phyloP scores from a whole-genome alignment of 1,140 invertebrate species.

The Mya arenaria region DNA sequence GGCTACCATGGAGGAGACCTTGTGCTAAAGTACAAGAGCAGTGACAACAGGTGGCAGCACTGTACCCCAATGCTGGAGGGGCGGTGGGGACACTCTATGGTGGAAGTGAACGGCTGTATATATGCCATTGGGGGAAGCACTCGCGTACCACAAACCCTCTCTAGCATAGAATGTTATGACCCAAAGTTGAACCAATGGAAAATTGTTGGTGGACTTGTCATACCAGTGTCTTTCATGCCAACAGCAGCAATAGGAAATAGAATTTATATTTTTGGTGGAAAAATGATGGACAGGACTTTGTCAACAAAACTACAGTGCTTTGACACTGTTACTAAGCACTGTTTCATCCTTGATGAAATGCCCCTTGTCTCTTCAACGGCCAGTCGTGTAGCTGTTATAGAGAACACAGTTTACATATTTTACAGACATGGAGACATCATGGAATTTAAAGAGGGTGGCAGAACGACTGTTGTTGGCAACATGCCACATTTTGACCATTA shows the following conservation, averaged over 20 bases:
- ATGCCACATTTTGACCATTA: slow-evolving; percentile 54
- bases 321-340: slow-evolving; percentile 21
- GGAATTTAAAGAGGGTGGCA: slow-evolving; percentile 16
- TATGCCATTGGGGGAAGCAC: slow-evolving; percentile 46
- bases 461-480: slow-evolving; percentile 8
- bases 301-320: slow-evolving; percentile 51
- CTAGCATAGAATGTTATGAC: slow-evolving; percentile 49
- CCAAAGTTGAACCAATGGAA: slow-evolving; percentile 19
- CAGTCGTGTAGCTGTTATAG: slow-evolving; percentile 36
- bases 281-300: slow-evolving; percentile 15
- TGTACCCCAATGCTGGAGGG: slow-evolving; percentile 32
- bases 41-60: slow-evolving; percentile 48
- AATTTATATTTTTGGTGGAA: slow-evolving; percentile 53
- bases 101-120: slow-evolving; percentile 1
- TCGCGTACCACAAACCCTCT: slow-evolving; percentile 15
- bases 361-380: slow-evolving; percentile 30
- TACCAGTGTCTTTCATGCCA: slow-evolving; percentile 53
- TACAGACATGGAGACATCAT: slow-evolving; percentile 48
- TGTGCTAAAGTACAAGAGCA: slow-evolving; percentile 25
- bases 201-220: slow-evolving; percentile 26
- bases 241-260: slow-evolving; percentile 47
- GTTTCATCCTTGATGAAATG: slow-evolving; percentile 45
- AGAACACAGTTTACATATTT: slow-evolving; percentile 48
- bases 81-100: slow-evolving; percentile 52
- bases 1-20: slow-evolving; percentile 46